A percentile compares a stretch with the other conserved stretches of the same genome.
Evolutionary conservation across 2,888 invertebrate species (phyloP).

Genomic region (Serripes groenlandicus): DNA sequence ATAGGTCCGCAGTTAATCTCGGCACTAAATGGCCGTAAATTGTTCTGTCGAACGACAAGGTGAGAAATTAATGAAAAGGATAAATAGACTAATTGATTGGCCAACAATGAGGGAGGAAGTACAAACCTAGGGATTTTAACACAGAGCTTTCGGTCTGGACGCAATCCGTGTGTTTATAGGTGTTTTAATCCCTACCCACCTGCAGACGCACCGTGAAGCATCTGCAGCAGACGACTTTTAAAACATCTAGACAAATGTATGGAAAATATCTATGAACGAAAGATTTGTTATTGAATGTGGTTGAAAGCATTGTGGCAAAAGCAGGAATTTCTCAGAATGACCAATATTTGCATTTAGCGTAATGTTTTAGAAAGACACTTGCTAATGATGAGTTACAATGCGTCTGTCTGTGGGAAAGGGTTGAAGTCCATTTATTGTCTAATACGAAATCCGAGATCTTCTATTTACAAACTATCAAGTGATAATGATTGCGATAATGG

Average conservation of each 20-base stretch:
- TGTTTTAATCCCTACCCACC: constrained; percentile 7
- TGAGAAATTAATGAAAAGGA: constrained; percentile 10
- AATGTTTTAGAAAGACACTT: too few species aligned
- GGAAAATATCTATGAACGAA: neutral
- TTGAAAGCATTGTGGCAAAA: constrained; percentile 3
- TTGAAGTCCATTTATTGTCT: too few species aligned
- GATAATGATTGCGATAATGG: too few species aligned
- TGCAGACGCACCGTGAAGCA: neutral
- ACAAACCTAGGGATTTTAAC: constrained; percentile 2
- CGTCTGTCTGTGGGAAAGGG: too few species aligned
- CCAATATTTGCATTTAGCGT: too few species aligned
- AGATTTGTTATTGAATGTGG: neutral
- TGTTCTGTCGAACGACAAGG: constrained; percentile 20
- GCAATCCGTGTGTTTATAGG: neutral
- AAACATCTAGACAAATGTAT: too few species aligned
- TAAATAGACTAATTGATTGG: constrained; percentile 6
- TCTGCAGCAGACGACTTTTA: neutral
- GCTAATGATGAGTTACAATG: too few species aligned
- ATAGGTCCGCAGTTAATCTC: constrained; percentile 3
- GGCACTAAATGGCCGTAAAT: constrained; percentile 20
- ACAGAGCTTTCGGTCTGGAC: neutral
- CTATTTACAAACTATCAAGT: too few species aligned
- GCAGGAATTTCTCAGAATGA: neutral
- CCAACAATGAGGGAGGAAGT: constrained; percentile 3
- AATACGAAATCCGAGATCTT: too few species aligned